phyloP scores from a whole-genome alignment of 2,888 invertebrate genomes.

The Sarcophaga rosellei region DNA sequence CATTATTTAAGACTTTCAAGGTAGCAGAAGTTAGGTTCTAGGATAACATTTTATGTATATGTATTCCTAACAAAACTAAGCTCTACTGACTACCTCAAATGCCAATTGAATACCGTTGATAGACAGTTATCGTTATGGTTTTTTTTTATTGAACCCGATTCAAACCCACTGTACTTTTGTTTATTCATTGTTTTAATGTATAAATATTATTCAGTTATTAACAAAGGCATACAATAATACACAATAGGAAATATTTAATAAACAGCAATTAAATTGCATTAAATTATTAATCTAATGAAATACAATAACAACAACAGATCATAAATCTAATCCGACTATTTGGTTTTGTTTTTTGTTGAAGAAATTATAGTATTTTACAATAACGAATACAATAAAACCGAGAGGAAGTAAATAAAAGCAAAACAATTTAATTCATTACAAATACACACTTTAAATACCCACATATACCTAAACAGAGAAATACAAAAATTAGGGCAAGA shows the following conservation, averaged over 20 bases:
- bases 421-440: constrained; percentile 31
- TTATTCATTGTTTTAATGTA: too few species aligned
- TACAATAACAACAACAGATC: constrained; percentile 35
- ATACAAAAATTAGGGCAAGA: constrained; percentile 11
- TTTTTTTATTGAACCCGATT: too few species aligned
- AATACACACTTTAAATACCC: constrained; percentile 17
- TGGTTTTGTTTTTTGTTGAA: background rate
- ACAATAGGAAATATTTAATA: constrained; percentile 12
- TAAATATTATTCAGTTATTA: too few species aligned
- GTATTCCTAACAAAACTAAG: too few species aligned
- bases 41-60: too few species aligned
- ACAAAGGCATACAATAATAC: too few species aligned
- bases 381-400: background rate
- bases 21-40: too few species aligned
- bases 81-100: too few species aligned
- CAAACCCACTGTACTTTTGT: too few species aligned
- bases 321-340: constrained; percentile 28
- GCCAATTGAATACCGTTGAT: too few species aligned
- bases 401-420: constrained; percentile 9
- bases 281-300: constrained; percentile 60
- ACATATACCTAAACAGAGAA: background rate
- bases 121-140: too few species aligned
- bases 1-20: too few species aligned
- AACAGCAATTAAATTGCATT: constrained; percentile 56
- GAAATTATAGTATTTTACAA: background rate